phyloP scores from a whole-genome alignment of 2,888 invertebrate species.

The Frankliniella intonsa region DNA sequence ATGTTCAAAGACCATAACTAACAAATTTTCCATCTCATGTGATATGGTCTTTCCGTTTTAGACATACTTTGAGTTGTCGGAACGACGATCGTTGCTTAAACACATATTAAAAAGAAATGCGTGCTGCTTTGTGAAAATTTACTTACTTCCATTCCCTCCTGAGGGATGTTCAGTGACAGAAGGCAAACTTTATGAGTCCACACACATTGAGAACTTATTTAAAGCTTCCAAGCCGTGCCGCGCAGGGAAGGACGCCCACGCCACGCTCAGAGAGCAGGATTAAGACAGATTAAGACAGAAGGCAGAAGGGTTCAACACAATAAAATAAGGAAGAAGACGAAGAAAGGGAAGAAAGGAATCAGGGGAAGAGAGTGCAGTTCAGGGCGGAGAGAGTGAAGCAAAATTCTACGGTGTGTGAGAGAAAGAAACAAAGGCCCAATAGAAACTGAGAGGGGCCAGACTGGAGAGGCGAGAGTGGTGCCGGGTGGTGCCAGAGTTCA shows the following conservation, averaged over 20 bases:
- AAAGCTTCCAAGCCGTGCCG: not conserved
- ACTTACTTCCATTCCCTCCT: conserved; percentile 54
- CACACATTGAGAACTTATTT: not conserved
- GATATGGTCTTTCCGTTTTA: no score
- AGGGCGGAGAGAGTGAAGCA: not conserved
- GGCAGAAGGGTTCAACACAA: not conserved
- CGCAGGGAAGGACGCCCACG: not conserved
- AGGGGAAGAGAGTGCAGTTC: not conserved
- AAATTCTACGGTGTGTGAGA: not conserved
- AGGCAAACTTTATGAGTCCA: conserved; percentile 11
- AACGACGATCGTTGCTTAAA: not conserved
- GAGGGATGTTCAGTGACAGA: conserved; percentile 41
- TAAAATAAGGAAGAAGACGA: not conserved
- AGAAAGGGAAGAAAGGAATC: not conserved
- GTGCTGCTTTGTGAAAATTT: conserved; percentile 34
- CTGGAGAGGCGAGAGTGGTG: not conserved
- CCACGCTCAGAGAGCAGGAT: not conserved
- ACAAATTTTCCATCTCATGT: no score
- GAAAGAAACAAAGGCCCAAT: not conserved
- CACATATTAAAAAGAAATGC: conserved; percentile 32
- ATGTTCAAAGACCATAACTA: no score
- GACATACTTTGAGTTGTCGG: no score
- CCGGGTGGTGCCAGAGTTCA: not conserved
- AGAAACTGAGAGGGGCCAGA: not conserved
- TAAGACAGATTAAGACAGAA: not conserved